These are phyloP conservation scores for Tarsius wallacei DNA, from an alignment of 2,797 vertebrate species.

Conservation along the genomic window DNA sequence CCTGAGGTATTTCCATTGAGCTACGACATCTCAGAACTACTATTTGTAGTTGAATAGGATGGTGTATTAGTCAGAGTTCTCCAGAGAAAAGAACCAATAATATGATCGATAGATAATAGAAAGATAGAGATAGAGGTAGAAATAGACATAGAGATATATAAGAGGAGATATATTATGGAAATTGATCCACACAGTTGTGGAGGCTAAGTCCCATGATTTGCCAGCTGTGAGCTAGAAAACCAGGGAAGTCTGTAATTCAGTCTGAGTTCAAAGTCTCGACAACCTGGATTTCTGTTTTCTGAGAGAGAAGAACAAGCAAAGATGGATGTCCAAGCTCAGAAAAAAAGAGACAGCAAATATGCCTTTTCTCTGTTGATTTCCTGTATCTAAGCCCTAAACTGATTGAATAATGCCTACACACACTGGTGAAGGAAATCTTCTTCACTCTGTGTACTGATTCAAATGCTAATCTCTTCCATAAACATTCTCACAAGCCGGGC, in stretches of 20 bases:
- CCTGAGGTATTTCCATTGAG: neutral
- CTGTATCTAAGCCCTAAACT: neutral
- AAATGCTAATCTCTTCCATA: neutral
- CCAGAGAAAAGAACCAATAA: neutral
- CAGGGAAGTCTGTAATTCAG: fast-evolving
- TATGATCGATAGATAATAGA: too few species aligned
- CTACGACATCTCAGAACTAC: neutral
- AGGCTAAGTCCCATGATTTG: neutral
- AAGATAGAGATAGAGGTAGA: neutral
- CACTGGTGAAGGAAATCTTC: neutral
- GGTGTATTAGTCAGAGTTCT: neutral
- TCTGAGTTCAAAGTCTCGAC: neutral
- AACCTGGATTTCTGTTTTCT: neutral
- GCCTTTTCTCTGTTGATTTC: neutral
- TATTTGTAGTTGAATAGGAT: neutral
- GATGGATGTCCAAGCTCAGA: neutral
- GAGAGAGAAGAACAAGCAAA: neutral
- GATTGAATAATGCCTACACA: neutral
- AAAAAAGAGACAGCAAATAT: too few species aligned
- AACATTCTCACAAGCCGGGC: neutral
- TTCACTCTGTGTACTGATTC: neutral
- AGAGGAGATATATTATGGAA: neutral
- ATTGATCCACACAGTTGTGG: neutral
- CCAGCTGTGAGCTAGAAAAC: neutral
- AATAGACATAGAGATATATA: neutral